These are phyloP conservation scores for Prosopocoilus inquinatus DNA, from an alignment of 2,888 invertebrate species.

Conservation along the genomic window DNA sequence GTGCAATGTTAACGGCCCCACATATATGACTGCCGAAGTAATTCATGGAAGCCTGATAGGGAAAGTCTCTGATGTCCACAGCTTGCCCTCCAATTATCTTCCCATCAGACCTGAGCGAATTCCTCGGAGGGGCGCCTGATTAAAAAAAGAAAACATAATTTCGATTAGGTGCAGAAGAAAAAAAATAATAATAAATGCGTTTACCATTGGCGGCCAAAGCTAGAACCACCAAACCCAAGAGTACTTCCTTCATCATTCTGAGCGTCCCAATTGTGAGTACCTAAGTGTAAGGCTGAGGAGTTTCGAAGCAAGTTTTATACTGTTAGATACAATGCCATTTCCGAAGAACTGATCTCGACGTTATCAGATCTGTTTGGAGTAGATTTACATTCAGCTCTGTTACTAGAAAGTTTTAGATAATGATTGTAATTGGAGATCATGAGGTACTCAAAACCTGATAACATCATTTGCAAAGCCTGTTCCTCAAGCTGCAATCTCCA, in stretches of 20 bases:
- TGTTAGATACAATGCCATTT: no score
- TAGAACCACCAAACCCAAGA: not conserved
- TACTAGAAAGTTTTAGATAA: no score
- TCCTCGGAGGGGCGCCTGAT: not conserved
- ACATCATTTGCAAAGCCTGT: no score
- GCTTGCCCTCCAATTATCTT: conserved; percentile 53
- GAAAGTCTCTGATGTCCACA: conserved; percentile 53
- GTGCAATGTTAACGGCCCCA: conserved; percentile 55
- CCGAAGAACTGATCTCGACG: no score
- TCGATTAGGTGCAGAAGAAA: not conserved
- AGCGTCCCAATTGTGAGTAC: not conserved
- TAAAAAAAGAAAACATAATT: not conserved
- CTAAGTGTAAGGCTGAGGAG: not conserved
- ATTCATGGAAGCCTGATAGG: conserved; percentile 56
- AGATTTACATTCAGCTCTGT: no score
- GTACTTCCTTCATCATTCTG: not conserved
- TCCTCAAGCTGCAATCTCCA: no score
- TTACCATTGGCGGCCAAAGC: not conserved
- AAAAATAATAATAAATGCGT: not conserved
- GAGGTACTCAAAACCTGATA: no score
- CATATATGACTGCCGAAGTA: conserved; percentile 55
- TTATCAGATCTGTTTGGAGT: no score
- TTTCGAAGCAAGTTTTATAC: no score
- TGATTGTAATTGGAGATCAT: no score
- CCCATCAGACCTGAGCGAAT: conserved; percentile 41